phyloP scores from a whole-genome alignment of 2,888 invertebrate genomes.

The Octonoba sinensis region DNA sequence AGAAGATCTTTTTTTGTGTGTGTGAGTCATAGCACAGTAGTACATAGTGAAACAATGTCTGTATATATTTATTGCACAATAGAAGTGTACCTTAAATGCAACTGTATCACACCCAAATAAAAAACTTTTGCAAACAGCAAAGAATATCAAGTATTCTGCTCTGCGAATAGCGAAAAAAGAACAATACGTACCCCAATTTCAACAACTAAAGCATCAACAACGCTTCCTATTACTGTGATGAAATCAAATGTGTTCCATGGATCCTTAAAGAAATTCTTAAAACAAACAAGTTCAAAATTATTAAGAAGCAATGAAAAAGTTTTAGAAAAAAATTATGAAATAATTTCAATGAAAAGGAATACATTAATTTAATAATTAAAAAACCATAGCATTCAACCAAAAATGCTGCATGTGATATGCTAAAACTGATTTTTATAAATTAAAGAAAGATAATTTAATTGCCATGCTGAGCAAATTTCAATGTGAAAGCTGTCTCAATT shows the following conservation, averaged over 20 bases:
- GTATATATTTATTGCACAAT: no score
- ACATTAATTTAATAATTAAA: neutral
- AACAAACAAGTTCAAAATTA: slow-evolving; percentile 33
- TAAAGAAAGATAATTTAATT: neutral
- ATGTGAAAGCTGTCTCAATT: neutral
- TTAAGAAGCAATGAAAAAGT: neutral
- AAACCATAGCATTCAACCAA: neutral
- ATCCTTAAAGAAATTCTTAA: slow-evolving; percentile 99
- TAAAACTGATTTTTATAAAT: slow-evolving; percentile 12
- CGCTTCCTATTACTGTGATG: slow-evolving; percentile 99
- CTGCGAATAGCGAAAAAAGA: no score
- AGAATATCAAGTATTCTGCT: no score
- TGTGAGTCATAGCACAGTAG: no score
- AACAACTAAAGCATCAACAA: slow-evolving; percentile 97
- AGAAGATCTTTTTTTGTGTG: no score
- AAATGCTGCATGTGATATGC: slow-evolving; percentile 65
- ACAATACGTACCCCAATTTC: slow-evolving; percentile 91
- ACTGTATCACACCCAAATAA: no score
- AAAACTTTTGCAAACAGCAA: neutral
- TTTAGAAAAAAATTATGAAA: neutral
- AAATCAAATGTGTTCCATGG: slow-evolving; percentile 99
- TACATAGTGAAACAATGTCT: no score
- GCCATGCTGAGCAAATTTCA: slow-evolving; percentile 39
- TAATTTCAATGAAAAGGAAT: neutral
- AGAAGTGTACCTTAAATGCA: no score